Evolutionary conservation across 2,888 invertebrate genomes (phyloP), one percentile per base, ranked within the genome.

Genomic region (Xanthia togata): DNA sequence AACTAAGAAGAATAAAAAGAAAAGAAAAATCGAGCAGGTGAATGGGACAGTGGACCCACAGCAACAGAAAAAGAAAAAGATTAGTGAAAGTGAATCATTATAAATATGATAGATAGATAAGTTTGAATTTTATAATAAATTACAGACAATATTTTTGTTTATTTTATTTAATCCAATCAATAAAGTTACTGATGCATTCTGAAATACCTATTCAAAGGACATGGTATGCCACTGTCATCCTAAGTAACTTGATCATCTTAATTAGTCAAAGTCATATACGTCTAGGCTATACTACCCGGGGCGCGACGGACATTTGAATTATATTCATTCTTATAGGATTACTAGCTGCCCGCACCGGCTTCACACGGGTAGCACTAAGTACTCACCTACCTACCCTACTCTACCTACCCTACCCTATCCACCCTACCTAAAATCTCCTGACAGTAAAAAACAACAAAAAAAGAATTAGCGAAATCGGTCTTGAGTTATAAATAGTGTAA

Each of bases 1-100:
- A 82, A 31, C 81, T 81, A 95, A 93, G 81, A 93, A 91, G 72
- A 93, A 92, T 80, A 94, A 94, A 87, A 95, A 94, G 81, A 96
- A 94, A 90, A 91, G 94, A 74, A 96, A 95, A 89, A 41, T 88
- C 8, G 88, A 90, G 31, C 90, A 92, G 77, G 82, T 88, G 0
- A 95, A 95, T 90, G 94, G 93, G 17, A 89, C 92, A 67, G 81
- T 82, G 76, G 94, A 92, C 82, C 90, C 93, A 57, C 81, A 89
- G 26, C 81, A 86, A 80, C 95, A 95, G 78, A 94, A 93, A 89
- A 12, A 80, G 4, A 93, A 91, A 85, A 93, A 89, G 77, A 85
- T 83, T 62, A 91, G 83, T 85, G 82, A 89, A 89, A 89, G 85
- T 90, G 90, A 91, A 86, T 90, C 90, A 88, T 68, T 68, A 31